Conservation (phyloP, 2,797 vertebrate genomes). For the Anolis apletophallus region DNA sequence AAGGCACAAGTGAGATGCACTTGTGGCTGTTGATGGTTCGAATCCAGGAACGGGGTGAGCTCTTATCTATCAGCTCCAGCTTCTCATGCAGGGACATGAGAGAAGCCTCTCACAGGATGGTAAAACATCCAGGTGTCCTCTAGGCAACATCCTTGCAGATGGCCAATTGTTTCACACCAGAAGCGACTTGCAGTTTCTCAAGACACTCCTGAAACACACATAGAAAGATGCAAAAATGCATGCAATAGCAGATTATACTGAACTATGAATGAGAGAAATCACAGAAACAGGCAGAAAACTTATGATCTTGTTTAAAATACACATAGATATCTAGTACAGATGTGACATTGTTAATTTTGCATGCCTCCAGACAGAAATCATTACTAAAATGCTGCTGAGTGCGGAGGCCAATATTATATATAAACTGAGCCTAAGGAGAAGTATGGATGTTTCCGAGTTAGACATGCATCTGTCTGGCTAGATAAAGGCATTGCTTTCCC, state of each 20-base stretch:
- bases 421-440: background rate
- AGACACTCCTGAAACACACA: too few relatives aligned
- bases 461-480: slow-evolving; percentile 1
- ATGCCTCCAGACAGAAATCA: background rate
- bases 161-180: too few relatives aligned
- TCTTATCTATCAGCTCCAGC: too few relatives aligned
- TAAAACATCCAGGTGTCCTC: too few relatives aligned
- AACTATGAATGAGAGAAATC: background rate
- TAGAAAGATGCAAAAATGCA: background rate
- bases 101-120: too few relatives aligned
- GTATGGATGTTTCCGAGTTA: background rate
- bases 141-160: too few relatives aligned
- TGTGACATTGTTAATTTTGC: background rate
- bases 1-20: background rate
- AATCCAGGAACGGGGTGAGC: too few relatives aligned
- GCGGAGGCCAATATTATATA: background rate
- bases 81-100: too few relatives aligned
- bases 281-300: background rate
- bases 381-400: background rate
- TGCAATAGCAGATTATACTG: background rate
- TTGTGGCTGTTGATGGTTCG: too few relatives aligned
- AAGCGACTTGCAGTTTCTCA: too few relatives aligned
- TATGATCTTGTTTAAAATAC: background rate
- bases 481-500: slow-evolving; percentile 28
- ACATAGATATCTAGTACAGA: background rate